These are phyloP conservation scores for Rhagonycha fulva DNA, from an alignment of 2,888 invertebrate genomes.

Conservation along the genomic window DNA sequence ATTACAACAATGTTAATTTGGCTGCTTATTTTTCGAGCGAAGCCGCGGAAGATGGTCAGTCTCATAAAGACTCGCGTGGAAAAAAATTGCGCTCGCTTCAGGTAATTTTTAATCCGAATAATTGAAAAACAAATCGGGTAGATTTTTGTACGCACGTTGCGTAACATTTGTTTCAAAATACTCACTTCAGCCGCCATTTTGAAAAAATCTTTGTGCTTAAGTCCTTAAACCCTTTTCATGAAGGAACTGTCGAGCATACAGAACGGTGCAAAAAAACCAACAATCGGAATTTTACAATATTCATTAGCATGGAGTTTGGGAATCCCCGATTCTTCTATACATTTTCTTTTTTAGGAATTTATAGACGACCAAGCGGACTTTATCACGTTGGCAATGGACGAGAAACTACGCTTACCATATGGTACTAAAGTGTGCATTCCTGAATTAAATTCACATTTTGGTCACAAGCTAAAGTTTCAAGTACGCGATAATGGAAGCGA, in stretches of 20 bases:
- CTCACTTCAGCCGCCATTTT: too few species aligned
- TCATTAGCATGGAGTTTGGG: background rate
- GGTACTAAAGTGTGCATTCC: constrained; percentile 58
- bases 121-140: too few species aligned
- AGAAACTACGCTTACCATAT: constrained; percentile 52
- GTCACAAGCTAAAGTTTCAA: constrained; percentile 55
- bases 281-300: background rate
- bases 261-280: too few species aligned
- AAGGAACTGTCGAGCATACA: background rate
- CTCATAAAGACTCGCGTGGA: constrained; percentile 53
- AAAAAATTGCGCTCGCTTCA: constrained; percentile 56
- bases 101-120: too few species aligned
- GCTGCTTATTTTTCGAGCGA: constrained; percentile 59
- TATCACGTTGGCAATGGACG: constrained; percentile 59
- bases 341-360: constrained; percentile 53
- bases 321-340: background rate
- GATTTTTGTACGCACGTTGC: too few species aligned
- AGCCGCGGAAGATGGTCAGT: constrained; percentile 48
- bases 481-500: constrained; percentile 55
- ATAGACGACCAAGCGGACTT: constrained; percentile 56
- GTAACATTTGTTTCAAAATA: too few species aligned
- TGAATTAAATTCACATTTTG: constrained; percentile 57
- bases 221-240: too few species aligned
- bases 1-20: constrained; percentile 54
- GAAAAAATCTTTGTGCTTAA: too few species aligned